Evolutionary conservation across 1,140 invertebrate genomes (phyloP), one percentile per base, ranked within the genome.

Genomic region (Chironomus striatipennis): DNA sequence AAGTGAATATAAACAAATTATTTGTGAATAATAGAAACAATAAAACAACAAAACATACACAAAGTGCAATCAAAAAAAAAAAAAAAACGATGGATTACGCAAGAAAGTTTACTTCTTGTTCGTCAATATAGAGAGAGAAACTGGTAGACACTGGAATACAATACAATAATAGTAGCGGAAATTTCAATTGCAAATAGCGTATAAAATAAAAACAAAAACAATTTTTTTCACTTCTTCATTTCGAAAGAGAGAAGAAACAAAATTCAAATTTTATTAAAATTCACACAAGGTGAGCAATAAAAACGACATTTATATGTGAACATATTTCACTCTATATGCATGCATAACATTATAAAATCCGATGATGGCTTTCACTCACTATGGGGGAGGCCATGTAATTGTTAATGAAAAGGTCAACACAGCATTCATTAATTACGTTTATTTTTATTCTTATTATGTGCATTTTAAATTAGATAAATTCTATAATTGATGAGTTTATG

Each of bases 61-160:
- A 57, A 57, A 57, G 47, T 57, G 47, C 47, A 57, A 57, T 47
- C 9, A 47, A 47, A n/a, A n/a, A n/a, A n/a, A n/a, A n/a, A n/a
- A n/a, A n/a, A n/a, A n/a, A n/a, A n/a, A n/a, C n/a, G 8, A 47
- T 57, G 47, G 47, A 57, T 57, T 57, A 57, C 47, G 47, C 47
- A 57, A 57, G 12, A 57, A 57, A 57, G 47, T n/a, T n/a, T 57
- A n/a, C 12, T 12, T 57, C 47, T n/a, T 34, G 5, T 34, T 34
- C 24, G 24, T 34, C 24, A 34, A 2, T 34, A 34, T 34, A 34
- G 5, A 34, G 24, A 34, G 24, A 34, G 24, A 34, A 34, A 34
- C 24, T 34, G 24, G 24, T 34, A 34, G 24, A 34, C 24, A 34
- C 5, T 34, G 47, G n/a, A 57, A n/a, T 57, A 5, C 47, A 57